Conservation (phyloP, 1,140 invertebrate species). For the Conus betulinus region DNA sequence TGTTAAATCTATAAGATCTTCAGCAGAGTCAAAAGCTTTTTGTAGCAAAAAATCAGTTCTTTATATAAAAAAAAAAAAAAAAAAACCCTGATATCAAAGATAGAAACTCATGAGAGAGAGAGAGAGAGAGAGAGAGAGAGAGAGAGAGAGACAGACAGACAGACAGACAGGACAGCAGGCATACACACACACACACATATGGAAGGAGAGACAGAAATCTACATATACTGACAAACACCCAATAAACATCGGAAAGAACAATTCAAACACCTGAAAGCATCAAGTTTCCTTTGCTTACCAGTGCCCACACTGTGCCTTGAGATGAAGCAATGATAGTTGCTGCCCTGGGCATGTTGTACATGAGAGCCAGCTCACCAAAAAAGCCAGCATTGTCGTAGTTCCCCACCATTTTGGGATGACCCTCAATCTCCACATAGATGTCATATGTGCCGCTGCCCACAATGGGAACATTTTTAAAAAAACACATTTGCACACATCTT, state of each 20-base stretch:
- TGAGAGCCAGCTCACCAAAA: constrained; percentile 97
- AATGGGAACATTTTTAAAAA: not conserved
- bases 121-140: no score
- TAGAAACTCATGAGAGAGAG: no score
- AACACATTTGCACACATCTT: no score
- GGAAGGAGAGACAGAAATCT: not conserved
- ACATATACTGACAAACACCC: not conserved
- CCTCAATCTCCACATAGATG: constrained; percentile 87
- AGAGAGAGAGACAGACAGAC: no score
- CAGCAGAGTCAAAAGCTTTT: no score
- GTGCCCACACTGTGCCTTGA: constrained; percentile 93
- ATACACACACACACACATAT: no score
- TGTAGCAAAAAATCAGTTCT: no score
- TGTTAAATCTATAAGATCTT: no score
- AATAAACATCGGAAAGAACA: not conserved
- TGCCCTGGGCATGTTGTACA: constrained; percentile 98
- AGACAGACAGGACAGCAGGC: no score
- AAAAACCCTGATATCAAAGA: no score
- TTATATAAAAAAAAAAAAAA: no score
- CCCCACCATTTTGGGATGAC: constrained; percentile 84
- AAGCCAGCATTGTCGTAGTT: constrained; percentile 93
- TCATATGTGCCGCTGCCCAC: constrained; percentile 90
- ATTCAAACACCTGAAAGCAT: not conserved
- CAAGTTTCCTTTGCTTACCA: constrained; percentile 78
- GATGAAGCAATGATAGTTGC: constrained; percentile 85